These are phyloP conservation scores for Pandion haliaetus DNA, from an alignment of 2,113 vertebrate species.

Conservation along the genomic window DNA sequence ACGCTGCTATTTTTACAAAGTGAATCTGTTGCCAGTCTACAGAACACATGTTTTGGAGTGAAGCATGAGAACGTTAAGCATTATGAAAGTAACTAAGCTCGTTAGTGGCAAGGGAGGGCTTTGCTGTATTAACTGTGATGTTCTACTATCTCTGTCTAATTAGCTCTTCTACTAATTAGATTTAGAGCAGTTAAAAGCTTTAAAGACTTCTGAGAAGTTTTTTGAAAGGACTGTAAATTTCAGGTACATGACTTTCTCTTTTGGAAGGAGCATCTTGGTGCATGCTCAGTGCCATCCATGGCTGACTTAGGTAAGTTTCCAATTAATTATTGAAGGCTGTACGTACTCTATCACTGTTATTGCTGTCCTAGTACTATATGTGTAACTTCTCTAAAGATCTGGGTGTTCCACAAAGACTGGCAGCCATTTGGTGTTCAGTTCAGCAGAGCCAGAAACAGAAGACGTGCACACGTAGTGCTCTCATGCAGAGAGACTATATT, in stretches of 20 bases:
- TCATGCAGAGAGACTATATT: not conserved
- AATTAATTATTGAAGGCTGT: not conserved
- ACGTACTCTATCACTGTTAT: accelerated
- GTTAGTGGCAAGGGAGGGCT: slow-evolving; percentile 23
- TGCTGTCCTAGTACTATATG: not conserved
- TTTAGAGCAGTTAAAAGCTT: slow-evolving; percentile 61
- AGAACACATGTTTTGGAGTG: not conserved
- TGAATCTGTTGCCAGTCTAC: not conserved
- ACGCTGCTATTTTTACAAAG: not conserved
- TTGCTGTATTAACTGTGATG: slow-evolving; percentile 31
- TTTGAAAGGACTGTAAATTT: not conserved
- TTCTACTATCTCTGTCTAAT: slow-evolving; percentile 49
- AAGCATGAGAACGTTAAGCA: not conserved
- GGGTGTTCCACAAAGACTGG: not conserved
- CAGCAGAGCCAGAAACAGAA: not conserved
- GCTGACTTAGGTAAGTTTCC: not conserved
- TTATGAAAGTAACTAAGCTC: slow-evolving; percentile 36
- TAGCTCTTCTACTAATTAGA: slow-evolving; percentile 62
- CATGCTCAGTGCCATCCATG: not conserved
- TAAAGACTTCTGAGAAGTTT: not conserved
- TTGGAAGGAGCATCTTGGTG: not conserved
- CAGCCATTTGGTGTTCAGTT: not conserved
- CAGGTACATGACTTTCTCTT: not conserved
- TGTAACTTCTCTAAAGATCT: not conserved
- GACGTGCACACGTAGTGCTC: not conserved